Base-by-base conservation (phyloP, 2,888 invertebrate genomes). In the Drosophila macrothrix region DNA sequence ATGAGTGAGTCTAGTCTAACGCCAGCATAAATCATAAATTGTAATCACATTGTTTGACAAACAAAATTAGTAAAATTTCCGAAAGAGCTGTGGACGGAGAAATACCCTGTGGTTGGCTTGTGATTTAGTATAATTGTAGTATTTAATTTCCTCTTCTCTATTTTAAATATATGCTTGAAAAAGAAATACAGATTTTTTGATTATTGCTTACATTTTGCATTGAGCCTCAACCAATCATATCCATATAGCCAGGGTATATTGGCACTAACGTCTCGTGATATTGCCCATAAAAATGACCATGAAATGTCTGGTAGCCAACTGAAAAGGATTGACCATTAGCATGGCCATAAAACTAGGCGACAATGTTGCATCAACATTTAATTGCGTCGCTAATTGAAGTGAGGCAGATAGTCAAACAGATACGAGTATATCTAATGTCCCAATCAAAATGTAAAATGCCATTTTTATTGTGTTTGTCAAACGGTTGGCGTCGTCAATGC, bases 371-470 rank as follows among this genome's bases (percentile, higher is more conserved):
- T 10, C 54, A 49, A 37, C 46, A 73, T 69, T 79, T 76, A 56
- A 78, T 80, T 46, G 72, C 61, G 25, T 49, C 60, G 68, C 84
- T 81, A 81, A 83, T 74, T 82, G 74, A 67, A 66, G 63, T 29
- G 60, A 29, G 41, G 52, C 58, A 43, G 62, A 37, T 37, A 58
- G 60, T 43, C 52, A 49, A 52, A 28, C 22, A 50, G 75, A 54
- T 50, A 28, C 28, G 37, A 37, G 19, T 4, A 39, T 39, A 72
- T 82, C 74, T 88, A 81, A 86, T 78, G 71, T 75, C 43, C 75
- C 82, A 86, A 88, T 85, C 80, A 86, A 88, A 88, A 75, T 76
- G 72, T 76, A 68, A 84, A 86, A 84, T 78, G 73, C 79, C 77
- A 73, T 76, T 86, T 84, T 88, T 84, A 84, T 86, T 81, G 82